These are phyloP conservation scores for Zeus faber DNA, from an alignment of 2,113 vertebrate genomes.

Conservation along the genomic window DNA sequence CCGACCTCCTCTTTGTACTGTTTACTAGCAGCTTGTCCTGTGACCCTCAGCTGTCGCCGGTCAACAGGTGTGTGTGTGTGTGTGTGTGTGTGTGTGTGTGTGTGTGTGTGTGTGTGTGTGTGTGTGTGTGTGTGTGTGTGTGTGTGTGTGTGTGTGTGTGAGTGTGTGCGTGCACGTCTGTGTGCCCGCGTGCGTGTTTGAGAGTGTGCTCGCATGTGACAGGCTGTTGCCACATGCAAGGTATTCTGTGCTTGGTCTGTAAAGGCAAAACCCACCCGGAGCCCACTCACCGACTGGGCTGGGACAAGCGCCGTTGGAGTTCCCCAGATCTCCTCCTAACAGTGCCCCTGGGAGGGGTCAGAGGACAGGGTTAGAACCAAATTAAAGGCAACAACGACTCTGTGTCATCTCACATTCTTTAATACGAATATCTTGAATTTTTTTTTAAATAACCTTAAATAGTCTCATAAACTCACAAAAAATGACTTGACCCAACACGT, in stretches of 20 bases:
- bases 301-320: conserved; percentile 89
- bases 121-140: conserved; percentile 16
- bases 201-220: conserved; percentile 1
- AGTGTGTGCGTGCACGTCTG: too few relatives aligned
- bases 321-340: conserved; percentile 89
- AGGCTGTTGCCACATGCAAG: conserved; percentile 24
- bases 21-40: conserved; percentile 60
- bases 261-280: not conserved
- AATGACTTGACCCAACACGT: too few relatives aligned
- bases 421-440: too few relatives aligned
- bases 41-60: conserved; percentile 67
- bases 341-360: conserved; percentile 91
- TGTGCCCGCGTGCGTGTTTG: not conserved
- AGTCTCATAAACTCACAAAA: too few relatives aligned
- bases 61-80: conserved; percentile 56
- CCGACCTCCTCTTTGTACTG: conserved; percentile 46
- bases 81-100: conserved; percentile 10
- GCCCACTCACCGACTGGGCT: conserved; percentile 91
- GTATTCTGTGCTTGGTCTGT: conserved; percentile 1
- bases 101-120: conserved; percentile 10
- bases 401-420: too few relatives aligned
- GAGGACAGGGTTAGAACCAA: too few relatives aligned
- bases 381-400: too few relatives aligned
- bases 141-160: conserved; percentile 6
- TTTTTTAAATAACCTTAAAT: too few relatives aligned